Evolutionary conservation across 2,888 invertebrate genomes (phyloP).

Genomic region (Aspidapion aeneum): DNA sequence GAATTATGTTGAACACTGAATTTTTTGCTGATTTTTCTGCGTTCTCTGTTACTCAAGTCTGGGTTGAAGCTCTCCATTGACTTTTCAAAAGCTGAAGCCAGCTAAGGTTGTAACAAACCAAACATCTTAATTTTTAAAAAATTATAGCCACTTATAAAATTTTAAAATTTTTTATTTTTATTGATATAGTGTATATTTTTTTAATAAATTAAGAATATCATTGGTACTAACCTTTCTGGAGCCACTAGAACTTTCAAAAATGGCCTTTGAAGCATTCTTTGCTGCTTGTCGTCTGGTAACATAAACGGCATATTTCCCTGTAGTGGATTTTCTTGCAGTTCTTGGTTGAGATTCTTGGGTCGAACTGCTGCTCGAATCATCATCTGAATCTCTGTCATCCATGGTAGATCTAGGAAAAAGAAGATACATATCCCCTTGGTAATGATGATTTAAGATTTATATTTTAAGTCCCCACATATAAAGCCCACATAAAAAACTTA

Average conservation of each 20-base stretch:
- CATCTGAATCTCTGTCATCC: background rate
- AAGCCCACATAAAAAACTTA: too few relatives aligned
- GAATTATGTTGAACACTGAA: conserved; percentile 51
- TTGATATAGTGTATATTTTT: too few relatives aligned
- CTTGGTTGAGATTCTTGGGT: conserved; percentile 10
- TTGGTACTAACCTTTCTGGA: conserved; percentile 20
- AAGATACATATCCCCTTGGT: too few relatives aligned
- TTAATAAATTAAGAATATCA: too few relatives aligned
- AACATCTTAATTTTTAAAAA: too few relatives aligned
- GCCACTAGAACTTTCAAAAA: conserved; percentile 13
- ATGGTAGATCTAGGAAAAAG: too few relatives aligned
- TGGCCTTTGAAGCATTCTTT: conserved; percentile 30
- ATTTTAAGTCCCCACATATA: too few relatives aligned
- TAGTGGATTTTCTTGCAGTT: conserved; percentile 37
- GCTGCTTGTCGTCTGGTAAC: conserved; percentile 35
- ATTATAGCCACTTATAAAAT: too few relatives aligned
- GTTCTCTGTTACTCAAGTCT: conserved; percentile 73
- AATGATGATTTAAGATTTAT: too few relatives aligned
- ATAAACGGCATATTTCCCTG: conserved; percentile 24
- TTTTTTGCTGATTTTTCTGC: conserved; percentile 71
- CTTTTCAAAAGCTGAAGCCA: conserved; percentile 29
- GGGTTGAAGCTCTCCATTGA: conserved; percentile 66
- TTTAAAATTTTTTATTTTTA: too few relatives aligned
- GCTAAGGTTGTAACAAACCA: too few relatives aligned
- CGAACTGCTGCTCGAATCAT: background rate